These are phyloP conservation scores for Anolis sagrei DNA, from an alignment of 2,113 vertebrate species.

Conservation along the genomic window DNA sequence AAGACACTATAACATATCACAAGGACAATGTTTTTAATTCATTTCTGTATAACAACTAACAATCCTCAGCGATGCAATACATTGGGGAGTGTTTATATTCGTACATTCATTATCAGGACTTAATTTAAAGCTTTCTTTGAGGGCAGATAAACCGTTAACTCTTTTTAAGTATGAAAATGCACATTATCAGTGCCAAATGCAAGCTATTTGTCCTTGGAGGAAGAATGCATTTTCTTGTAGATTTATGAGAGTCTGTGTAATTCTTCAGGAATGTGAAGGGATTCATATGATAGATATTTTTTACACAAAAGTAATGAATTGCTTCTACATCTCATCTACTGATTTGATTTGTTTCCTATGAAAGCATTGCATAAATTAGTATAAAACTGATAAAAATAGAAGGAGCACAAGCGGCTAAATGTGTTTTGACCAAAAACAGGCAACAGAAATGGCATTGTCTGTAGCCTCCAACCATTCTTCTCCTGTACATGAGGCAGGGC, in stretches of 20 bases:
- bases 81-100: conserved; percentile 29
- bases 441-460: no score
- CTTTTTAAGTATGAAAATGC: neutral
- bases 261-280: neutral
- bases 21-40: conserved; percentile 40
- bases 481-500: no score
- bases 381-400: no score
- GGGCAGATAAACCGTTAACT: conserved; percentile 21
- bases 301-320: conserved; percentile 12
- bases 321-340: no score
- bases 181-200: conserved; percentile 26
- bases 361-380: no score
- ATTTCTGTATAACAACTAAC: conserved; percentile 40
- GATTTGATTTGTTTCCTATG: no score
- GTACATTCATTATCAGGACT: conserved; percentile 33
- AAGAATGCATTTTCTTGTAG: conserved; percentile 29
- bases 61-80: conserved; percentile 20
- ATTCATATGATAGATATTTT: conserved; percentile 12
- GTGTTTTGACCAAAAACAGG: no score
- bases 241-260: conserved; percentile 30
- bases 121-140: conserved; percentile 42
- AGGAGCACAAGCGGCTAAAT: no score
- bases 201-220: conserved; percentile 10
- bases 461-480: no score
- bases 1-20: conserved; percentile 22